Evolutionary conservation across 2,113 vertebrate species (phyloP).

Genomic region (Delphinapterus leucas): DNA sequence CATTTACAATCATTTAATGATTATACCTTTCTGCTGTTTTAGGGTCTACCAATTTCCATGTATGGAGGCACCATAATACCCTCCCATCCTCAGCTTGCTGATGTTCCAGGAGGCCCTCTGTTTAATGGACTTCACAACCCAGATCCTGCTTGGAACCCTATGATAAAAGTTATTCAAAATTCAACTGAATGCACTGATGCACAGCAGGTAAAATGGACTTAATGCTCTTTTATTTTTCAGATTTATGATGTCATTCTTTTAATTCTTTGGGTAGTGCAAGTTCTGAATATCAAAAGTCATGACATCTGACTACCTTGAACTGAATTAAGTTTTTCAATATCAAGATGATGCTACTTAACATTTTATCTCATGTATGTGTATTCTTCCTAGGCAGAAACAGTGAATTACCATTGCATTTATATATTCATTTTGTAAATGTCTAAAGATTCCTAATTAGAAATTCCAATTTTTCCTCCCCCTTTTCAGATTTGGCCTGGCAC

Average conservation of each 20-base stretch:
- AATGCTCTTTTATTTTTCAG: conserved; percentile 10
- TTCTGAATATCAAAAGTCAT: conserved; percentile 46
- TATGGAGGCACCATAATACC: conserved; percentile 96
- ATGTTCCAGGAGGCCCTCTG: conserved; percentile 94
- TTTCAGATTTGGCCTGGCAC: conserved; percentile 98
- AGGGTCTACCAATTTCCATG: conserved; percentile 98
- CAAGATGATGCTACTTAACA: conserved; percentile 58
- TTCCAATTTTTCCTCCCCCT: conserved; percentile 85
- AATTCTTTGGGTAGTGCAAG: conserved; percentile 35
- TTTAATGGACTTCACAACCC: conserved; percentile 96
- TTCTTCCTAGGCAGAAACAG: conserved; percentile 74
- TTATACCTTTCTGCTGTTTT: conserved; percentile 49
- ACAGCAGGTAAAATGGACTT: conserved; percentile 90
- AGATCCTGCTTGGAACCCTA: conserved; percentile 97
- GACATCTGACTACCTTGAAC: conserved; percentile 46
- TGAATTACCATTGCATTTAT: conserved; percentile 78
- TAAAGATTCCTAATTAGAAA: conserved; percentile 78
- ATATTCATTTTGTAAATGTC: conserved; percentile 75
- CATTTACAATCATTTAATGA: conserved; percentile 25
- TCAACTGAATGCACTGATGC: conserved; percentile 95
- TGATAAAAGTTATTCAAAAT: conserved; percentile 98
- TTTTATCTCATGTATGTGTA: conserved; percentile 64
- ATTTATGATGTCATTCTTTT: not conserved
- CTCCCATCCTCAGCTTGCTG: conserved; percentile 94
- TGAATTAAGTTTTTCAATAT: conserved; percentile 65